A percentile compares a stretch with the other conserved stretches of the same genome.
phyloP scores from a whole-genome alignment of 53 echinoderm and acorn worm species.

The Crossaster papposus region DNA sequence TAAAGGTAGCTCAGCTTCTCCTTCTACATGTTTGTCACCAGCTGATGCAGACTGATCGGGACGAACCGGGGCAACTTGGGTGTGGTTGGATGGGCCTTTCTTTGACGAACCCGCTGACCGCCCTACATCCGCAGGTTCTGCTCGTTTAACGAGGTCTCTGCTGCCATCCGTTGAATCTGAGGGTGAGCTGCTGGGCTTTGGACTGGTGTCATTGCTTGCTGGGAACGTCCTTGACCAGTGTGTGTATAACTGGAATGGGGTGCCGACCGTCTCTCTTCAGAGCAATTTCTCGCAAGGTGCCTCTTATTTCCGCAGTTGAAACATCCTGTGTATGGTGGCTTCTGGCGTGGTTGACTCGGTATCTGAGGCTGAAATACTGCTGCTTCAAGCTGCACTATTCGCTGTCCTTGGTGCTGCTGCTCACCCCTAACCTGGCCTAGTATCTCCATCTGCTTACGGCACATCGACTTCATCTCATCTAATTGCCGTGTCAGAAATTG shows the following conservation, averaged over 20 bases:
- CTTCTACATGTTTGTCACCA: background rate
- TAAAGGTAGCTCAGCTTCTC: background rate
- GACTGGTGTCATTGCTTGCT: background rate
- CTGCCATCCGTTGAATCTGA: background rate
- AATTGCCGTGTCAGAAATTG: no score
- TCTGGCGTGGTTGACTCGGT: background rate
- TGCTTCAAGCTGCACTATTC: background rate
- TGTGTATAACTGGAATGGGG: background rate
- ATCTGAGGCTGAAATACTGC: conserved; percentile 1
- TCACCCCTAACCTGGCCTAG: no score
- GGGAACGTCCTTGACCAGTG: background rate
- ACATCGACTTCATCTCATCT: no score
- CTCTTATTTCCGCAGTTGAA: conserved; percentile 5
- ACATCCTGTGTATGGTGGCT: conserved; percentile 4
- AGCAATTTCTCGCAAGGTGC: background rate
- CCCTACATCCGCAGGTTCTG: conserved; percentile 2
- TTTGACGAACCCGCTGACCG: background rate
- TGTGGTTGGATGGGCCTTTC: background rate
- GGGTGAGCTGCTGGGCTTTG: background rate
- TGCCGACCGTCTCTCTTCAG: background rate
- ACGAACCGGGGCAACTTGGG: background rate
- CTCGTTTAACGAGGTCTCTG: background rate
- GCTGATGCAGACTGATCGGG: background rate
- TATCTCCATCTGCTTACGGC: no score
- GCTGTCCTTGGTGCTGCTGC: no score